phyloP scores from a whole-genome alignment of 2,797 vertebrate species.

The Setipinna tenuifilis region DNA sequence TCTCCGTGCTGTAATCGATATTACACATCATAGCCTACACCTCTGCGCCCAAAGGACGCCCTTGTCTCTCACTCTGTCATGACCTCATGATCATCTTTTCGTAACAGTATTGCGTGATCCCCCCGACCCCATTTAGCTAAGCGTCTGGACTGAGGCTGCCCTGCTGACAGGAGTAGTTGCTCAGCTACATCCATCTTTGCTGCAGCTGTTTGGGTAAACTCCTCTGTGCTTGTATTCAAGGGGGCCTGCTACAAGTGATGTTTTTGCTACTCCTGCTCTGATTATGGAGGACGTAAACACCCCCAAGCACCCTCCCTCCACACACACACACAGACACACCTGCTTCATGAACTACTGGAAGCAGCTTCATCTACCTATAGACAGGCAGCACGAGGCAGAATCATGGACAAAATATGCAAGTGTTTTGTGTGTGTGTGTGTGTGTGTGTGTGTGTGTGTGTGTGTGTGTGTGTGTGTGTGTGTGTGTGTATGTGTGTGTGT shows the following conservation, averaged over 20 bases:
- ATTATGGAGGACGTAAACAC: conserved; percentile 7
- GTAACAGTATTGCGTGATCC: background rate
- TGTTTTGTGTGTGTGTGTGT: background rate
- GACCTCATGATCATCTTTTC: conserved; percentile 1
- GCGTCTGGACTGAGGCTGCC: background rate
- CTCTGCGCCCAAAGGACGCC: background rate
- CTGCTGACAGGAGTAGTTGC: background rate
- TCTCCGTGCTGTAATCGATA: background rate
- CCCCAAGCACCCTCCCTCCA: background rate
- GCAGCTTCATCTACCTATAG: background rate
- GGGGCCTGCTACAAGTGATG: background rate
- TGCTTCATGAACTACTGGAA: background rate
- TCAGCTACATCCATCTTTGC: background rate
- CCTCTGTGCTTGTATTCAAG: background rate
- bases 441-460: no score
- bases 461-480: no score
- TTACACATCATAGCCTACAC: background rate
- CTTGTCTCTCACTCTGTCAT: background rate
- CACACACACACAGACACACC: background rate
- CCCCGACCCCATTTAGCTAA: background rate
- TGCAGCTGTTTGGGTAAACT: background rate
- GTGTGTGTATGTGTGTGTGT: no score
- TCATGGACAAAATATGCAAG: background rate
- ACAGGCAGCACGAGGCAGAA: background rate
- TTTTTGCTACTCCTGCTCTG: background rate